Conservation (phyloP, 2,888 invertebrate genomes). For the Lycaena phlaeas region DNA sequence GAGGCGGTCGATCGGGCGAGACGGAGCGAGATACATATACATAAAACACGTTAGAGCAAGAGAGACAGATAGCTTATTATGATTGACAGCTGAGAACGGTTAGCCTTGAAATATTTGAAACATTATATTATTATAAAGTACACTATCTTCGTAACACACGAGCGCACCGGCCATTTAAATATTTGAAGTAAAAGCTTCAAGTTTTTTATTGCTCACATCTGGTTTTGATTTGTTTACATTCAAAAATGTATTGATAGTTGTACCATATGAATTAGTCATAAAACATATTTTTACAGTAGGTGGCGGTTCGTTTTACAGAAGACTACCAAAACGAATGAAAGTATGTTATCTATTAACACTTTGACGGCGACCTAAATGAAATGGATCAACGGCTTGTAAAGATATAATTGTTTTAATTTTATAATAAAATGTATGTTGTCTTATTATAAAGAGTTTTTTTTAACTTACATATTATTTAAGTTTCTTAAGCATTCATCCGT, state of each 20-base stretch:
- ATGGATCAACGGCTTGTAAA: no score
- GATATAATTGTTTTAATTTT: no score
- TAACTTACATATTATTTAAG: no score
- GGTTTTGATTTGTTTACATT: constrained; percentile 17
- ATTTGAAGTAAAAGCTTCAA: constrained; percentile 19
- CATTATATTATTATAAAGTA: constrained; percentile 73
- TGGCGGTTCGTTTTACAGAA: background rate
- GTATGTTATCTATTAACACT: no score
- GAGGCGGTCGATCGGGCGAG: constrained; percentile 58
- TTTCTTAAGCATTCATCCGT: no score
- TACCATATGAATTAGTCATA: no score
- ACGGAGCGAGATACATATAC: constrained; percentile 39
- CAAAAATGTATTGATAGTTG: constrained; percentile 6
- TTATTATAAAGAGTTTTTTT: no score
- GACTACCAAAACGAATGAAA: no score
- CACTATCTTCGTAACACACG: constrained; percentile 61
- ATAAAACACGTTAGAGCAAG: constrained; percentile 40
- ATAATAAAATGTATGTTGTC: no score
- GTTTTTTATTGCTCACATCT: constrained; percentile 21
- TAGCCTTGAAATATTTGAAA: constrained; percentile 74
- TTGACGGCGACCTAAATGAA: no score
- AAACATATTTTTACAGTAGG: background rate
- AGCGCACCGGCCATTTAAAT: constrained; percentile 44
- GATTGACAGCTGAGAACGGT: constrained; percentile 74
- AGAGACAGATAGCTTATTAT: constrained; percentile 67